Conservation (phyloP, 2,113 vertebrate genomes). For the Coryphaenoides rupestris region DNA sequence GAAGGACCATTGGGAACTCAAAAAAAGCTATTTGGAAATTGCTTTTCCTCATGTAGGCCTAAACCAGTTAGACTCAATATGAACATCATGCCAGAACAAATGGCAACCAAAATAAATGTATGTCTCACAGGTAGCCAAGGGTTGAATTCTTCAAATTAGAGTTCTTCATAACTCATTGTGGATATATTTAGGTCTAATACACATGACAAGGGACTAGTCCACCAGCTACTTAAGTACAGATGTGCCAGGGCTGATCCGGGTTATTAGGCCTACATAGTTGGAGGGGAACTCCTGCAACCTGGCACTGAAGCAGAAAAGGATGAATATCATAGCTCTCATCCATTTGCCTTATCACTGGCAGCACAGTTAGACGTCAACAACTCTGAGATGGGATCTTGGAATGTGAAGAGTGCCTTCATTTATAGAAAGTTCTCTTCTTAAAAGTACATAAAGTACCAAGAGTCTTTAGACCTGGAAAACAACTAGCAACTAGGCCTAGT, state of each 20-base stretch:
- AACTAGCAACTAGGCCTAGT: not conserved
- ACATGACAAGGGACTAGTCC: too few relatives aligned
- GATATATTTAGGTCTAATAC: too few relatives aligned
- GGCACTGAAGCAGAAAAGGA: not conserved
- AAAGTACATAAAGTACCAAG: slow-evolving; percentile 9
- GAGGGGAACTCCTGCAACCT: not conserved
- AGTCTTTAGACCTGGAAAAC: slow-evolving; percentile 10
- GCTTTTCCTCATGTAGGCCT: too few relatives aligned
- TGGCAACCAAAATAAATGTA: too few relatives aligned
- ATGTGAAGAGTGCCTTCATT: not conserved
- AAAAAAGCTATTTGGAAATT: too few relatives aligned
- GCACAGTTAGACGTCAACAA: not conserved
- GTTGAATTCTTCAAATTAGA: too few relatives aligned
- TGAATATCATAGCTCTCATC: not conserved
- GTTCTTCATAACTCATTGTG: too few relatives aligned
- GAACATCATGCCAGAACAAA: too few relatives aligned
- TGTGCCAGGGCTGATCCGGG: not conserved
- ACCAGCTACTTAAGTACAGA: not conserved
- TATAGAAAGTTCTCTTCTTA: not conserved
- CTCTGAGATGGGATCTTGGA: slow-evolving; percentile 11
- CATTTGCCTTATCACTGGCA: too few relatives aligned
- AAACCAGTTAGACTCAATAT: too few relatives aligned
- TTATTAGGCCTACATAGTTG: not conserved
- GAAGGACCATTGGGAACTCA: too few relatives aligned
- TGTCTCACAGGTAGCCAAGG: too few relatives aligned